Conservation (phyloP, 2,797 vertebrate species). For the Anas georgica region DNA sequence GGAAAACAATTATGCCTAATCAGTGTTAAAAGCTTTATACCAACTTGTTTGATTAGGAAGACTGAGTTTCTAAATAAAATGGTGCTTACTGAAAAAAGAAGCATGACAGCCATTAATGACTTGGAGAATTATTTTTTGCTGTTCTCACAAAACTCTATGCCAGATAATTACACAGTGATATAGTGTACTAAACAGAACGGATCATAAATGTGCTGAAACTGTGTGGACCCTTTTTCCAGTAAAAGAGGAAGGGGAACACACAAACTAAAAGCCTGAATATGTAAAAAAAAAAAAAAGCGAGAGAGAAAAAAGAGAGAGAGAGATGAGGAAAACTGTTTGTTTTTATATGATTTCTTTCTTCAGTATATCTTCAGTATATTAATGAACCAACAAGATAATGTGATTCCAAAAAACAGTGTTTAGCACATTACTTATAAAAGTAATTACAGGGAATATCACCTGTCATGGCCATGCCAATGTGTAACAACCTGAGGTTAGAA, state of each 20-base stretch:
- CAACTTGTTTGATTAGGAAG: neutral
- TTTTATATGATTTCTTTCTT: neutral
- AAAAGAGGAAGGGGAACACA: neutral
- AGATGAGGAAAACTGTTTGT: neutral
- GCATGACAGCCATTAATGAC: neutral
- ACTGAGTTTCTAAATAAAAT: neutral
- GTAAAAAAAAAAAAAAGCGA: neutral
- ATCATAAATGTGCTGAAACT: neutral
- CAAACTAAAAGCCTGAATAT: neutral
- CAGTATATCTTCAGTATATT: neutral
- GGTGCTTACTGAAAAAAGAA: neutral
- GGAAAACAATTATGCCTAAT: neutral
- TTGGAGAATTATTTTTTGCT: neutral
- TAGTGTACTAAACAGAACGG: neutral
- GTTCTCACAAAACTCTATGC: neutral
- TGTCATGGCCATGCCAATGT: neutral
- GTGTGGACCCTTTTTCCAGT: neutral
- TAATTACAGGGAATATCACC: neutral
- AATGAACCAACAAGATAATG: neutral
- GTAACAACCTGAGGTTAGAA: neutral
- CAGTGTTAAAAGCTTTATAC: neutral
- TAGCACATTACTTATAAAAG: neutral
- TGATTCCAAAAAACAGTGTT: neutral
- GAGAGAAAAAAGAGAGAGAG: no score
- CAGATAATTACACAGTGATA: neutral